phyloP scores from a whole-genome alignment of 2,797 vertebrate species.

The Gephyroberyx darwinii region DNA sequence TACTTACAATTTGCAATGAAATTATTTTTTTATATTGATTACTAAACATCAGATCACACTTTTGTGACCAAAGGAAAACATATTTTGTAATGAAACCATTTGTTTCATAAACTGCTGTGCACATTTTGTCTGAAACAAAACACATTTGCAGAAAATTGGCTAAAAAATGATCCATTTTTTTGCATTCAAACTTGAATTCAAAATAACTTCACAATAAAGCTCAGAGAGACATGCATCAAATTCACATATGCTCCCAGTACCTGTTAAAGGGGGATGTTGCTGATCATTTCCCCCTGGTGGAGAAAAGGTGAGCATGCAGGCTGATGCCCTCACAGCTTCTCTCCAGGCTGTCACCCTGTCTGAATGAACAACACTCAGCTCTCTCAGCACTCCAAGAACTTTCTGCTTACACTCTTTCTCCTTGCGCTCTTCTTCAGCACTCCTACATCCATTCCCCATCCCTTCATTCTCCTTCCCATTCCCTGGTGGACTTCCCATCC shows the following conservation, averaged over 20 bases:
- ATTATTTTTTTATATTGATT: too few relatives aligned
- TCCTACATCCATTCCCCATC: neutral
- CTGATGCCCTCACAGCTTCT: conserved; percentile 47
- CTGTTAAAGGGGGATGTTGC: conserved; percentile 22
- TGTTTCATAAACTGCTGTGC: too few relatives aligned
- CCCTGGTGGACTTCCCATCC: conserved; percentile 16
- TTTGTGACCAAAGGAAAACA: too few relatives aligned
- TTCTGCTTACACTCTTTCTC: conserved; percentile 42
- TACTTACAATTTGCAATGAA: too few relatives aligned
- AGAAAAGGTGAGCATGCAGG: conserved; percentile 12
- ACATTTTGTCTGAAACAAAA: neutral
- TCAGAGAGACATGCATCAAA: neutral
- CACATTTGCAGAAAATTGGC: neutral
- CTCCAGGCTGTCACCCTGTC: conserved; percentile 62
- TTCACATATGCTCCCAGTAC: conserved; percentile 9
- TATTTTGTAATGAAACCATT: too few relatives aligned
- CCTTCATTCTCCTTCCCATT: conserved; percentile 21
- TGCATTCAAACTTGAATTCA: neutral
- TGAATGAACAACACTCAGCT: conserved; percentile 60
- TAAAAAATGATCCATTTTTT: too few relatives aligned
- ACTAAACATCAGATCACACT: too few relatives aligned
- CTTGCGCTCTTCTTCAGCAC: neutral
- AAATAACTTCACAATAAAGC: neutral
- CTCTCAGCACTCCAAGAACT: conserved; percentile 57
- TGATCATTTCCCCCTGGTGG: conserved; percentile 41